Conservation (phyloP, 2,888 invertebrate genomes). For the Cenopis cana region DNA sequence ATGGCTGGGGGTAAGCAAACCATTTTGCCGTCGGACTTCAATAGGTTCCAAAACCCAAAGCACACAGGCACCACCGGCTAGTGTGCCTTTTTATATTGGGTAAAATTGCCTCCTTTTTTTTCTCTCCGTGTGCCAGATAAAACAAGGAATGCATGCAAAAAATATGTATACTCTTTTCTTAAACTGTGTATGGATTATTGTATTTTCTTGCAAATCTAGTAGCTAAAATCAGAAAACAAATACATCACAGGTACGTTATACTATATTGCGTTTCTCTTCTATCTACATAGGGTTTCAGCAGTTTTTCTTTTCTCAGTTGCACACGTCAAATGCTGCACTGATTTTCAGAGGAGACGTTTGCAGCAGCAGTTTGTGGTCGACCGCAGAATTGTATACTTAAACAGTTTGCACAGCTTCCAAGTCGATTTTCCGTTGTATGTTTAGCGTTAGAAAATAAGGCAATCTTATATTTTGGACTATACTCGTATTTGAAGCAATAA, state of each 20-base stretch:
- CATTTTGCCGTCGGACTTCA: constrained; percentile 11
- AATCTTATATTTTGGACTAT: no score
- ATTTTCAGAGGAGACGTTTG: background rate
- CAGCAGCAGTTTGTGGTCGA: background rate
- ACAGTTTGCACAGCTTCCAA: no score
- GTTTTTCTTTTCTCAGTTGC: no score
- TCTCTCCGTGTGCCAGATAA: background rate
- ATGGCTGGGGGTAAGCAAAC: constrained; percentile 9
- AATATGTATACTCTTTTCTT: background rate
- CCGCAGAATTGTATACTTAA: background rate
- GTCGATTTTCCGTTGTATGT: no score
- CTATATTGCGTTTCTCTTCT: no score
- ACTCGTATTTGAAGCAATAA: no score
- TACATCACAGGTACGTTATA: no score
- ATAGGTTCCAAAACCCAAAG: constrained; percentile 11
- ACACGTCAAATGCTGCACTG: no score
- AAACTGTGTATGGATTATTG: background rate
- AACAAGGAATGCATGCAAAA: constrained; percentile 12
- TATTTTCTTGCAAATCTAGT: background rate
- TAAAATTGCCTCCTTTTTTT: constrained; percentile 17
- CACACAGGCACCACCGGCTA: constrained; percentile 2
- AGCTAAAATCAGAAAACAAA: background rate
- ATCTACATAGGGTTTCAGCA: no score
- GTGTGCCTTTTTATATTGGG: background rate
- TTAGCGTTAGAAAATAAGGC: background rate